Conservation (phyloP, 1,140 invertebrate species). For the Ceratosolen fusciceps region DNA sequence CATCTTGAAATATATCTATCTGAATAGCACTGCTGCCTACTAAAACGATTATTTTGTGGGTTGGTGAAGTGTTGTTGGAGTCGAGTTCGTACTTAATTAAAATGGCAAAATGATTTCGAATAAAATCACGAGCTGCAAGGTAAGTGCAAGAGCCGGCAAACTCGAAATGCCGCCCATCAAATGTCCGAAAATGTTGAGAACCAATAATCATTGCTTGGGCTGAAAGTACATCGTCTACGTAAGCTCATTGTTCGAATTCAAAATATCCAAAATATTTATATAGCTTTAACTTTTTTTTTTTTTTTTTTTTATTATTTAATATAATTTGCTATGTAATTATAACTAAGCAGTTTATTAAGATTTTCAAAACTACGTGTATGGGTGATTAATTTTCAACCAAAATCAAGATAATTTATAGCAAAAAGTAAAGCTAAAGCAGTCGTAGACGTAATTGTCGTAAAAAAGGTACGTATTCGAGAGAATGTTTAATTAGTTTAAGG, state of each 20-base stretch:
- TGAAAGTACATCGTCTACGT: constrained; percentile 61
- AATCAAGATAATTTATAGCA: no score
- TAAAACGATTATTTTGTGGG: constrained; percentile 63
- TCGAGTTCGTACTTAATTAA: constrained; percentile 59
- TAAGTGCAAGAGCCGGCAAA: constrained; percentile 79
- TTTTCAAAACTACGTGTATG: no score
- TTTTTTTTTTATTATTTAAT: not conserved
- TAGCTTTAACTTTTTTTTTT: not conserved
- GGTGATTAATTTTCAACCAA: no score
- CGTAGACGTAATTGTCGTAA: no score
- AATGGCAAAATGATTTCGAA: constrained; percentile 66
- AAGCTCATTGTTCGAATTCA: not conserved
- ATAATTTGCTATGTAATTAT: no score
- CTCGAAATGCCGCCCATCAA: constrained; percentile 79
- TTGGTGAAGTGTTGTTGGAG: constrained; percentile 34
- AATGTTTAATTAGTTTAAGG: no score
- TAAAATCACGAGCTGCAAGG: constrained; percentile 79
- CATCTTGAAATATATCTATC: constrained; percentile 64
- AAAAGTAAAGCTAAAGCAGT: no score
- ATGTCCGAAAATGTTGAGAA: constrained; percentile 81
- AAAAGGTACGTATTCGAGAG: no score
- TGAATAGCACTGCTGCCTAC: constrained; percentile 60
- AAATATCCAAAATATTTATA: no score
- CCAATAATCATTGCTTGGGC: constrained; percentile 80
- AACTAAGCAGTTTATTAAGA: no score